Percentiles rank a stretch among this genome's conserved stretches.
phyloP scores from a whole-genome alignment of 2,797 vertebrate species.

The Heliangelus exortis region DNA sequence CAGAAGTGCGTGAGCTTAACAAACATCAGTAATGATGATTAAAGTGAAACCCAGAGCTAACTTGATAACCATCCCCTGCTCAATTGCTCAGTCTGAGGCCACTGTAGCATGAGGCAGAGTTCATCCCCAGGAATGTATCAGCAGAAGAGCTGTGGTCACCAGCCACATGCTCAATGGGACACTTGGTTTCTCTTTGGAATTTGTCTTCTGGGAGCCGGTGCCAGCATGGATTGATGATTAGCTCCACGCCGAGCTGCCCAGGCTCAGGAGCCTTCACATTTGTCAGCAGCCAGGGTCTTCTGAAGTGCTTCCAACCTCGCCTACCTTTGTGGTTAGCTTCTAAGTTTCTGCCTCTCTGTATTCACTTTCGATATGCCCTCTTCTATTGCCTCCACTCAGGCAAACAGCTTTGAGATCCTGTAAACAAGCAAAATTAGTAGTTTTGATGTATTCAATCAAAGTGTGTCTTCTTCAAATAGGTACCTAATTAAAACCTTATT shows the following conservation, averaged over 20 bases:
- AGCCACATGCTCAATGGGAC: neutral
- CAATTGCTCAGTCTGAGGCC: neutral
- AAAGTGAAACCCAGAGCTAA: rapidly evolving
- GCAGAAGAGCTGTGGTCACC: constrained; percentile 4
- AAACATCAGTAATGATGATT: neutral
- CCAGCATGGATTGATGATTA: constrained; percentile 21
- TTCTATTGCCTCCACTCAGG: neutral
- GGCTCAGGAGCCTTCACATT: neutral
- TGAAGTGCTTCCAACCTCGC: neutral
- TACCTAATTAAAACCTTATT: neutral
- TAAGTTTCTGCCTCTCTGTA: neutral
- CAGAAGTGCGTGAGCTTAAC: neutral
- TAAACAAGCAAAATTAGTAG: neutral
- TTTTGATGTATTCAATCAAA: neutral
- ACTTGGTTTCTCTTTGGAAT: neutral
- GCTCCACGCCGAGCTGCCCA: neutral
- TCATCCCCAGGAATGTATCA: neutral
- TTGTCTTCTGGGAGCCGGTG: neutral
- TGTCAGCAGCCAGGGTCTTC: neutral
- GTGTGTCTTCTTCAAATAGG: neutral
- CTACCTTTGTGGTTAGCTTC: neutral
- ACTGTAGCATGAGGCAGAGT: neutral
- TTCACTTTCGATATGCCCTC: neutral
- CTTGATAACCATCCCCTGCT: neutral
- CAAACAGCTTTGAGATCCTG: neutral